A percentile compares a stretch with the other conserved stretches of the same genome.
phyloP scores from a whole-genome alignment of 2,113 vertebrate species.

The Empidonax traillii region DNA sequence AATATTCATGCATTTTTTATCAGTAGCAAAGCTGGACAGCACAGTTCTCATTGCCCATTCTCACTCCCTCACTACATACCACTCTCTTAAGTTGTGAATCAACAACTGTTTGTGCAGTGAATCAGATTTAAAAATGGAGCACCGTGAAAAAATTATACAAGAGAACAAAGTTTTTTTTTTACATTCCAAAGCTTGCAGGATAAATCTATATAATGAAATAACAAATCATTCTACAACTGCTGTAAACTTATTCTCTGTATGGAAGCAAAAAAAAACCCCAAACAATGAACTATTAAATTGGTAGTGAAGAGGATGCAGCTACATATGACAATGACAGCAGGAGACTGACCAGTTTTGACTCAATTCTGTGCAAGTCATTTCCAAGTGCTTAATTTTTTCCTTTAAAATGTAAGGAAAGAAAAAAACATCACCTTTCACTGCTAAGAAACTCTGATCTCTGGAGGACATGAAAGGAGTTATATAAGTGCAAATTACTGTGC shows the following conservation, averaged over 20 bases:
- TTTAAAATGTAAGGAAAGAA: background rate
- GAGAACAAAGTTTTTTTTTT: background rate
- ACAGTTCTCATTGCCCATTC: background rate
- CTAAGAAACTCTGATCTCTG: background rate
- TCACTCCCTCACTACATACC: background rate
- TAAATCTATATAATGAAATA: background rate
- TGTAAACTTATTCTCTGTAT: background rate
- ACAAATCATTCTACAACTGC: background rate
- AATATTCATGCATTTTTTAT: background rate
- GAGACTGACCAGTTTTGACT: background rate
- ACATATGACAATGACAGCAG: background rate
- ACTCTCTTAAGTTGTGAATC: background rate
- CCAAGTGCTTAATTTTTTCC: background rate
- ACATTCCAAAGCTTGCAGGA: background rate
- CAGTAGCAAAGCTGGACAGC: background rate
- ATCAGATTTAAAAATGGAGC: background rate
- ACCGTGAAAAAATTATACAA: background rate
- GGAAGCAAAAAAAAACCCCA: background rate
- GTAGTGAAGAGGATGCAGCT: background rate
- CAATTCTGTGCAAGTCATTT: background rate
- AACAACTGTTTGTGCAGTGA: background rate
- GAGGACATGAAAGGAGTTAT: background rate
- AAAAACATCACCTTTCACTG: background rate
- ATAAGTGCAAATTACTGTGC: slow-evolving; percentile 7
- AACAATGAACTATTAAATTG: background rate